Evolutionary conservation across 2,113 vertebrate species (phyloP), one percentile per base, ranked within the genome.

Genomic region (Origma solitaria): DNA sequence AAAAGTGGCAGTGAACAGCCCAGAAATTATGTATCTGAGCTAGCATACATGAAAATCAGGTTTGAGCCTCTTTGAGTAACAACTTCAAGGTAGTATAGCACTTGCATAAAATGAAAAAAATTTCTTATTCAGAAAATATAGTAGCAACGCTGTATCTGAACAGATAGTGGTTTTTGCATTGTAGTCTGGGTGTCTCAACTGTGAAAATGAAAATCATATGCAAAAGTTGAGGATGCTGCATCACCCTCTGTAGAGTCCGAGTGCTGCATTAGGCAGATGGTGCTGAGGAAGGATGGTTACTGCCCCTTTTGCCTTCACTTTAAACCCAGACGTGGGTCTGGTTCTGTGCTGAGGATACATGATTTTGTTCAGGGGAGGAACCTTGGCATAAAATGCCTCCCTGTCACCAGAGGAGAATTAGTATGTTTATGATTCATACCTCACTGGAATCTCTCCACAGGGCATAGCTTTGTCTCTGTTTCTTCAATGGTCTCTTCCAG

Each of bases 141-240:
- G 76, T 2, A 69, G 6, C 8, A 78, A 37, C 11, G 4, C 56
- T 6, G 19, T 49, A 62, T 18, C 77, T 80, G n/a, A 83, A 86
- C 5, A 86, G 22, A 13, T 2, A 61, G 10, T 58, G 23, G 14
- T 50, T 82, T 71, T 77, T 11, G 31, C 24, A 31, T 25, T 69
- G 28, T 16, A 18, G 14, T 91, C 78, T 50, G 15, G 4, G 13
- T 75, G 33, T 58, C 56, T 65, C 0, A 0, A 17, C 31, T 10
- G 15, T 53, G 44, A 31, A 86, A 73, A 81, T 35, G 19, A 73
- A 84, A 71, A 62, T 25, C 0, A 0, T 37, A 17, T 50, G n/a
- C 22, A 64, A 49, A 75, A 80, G 22, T 0, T 37, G 56, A 79
- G 87, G 37, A 35, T 82, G 18, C 14, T 88, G 12, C 51, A 50